These are phyloP conservation scores for Perodicticus potto DNA, from an alignment of 2,797 vertebrate genomes.

Conservation along the genomic window DNA sequence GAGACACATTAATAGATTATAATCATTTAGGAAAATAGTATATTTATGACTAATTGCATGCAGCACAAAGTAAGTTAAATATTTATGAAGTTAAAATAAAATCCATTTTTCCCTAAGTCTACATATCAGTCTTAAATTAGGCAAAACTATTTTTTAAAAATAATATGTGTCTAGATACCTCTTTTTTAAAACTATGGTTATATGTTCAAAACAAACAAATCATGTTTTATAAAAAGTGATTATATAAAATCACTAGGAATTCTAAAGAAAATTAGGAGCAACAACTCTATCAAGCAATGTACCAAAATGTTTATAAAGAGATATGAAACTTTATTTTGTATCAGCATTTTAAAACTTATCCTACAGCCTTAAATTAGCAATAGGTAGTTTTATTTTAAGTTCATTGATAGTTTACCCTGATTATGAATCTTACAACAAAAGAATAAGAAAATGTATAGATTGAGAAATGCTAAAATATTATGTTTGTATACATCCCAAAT, in stretches of 20 bases:
- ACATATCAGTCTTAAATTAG: background rate
- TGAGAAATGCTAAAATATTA: background rate
- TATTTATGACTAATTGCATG: background rate
- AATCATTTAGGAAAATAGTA: background rate
- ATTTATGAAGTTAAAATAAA: conserved; percentile 4
- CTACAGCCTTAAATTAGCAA: background rate
- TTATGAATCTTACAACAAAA: background rate
- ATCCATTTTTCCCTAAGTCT: background rate
- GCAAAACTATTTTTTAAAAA: background rate
- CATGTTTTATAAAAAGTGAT: background rate
- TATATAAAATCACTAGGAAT: background rate
- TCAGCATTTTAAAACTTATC: background rate
- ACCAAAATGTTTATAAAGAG: conserved; percentile 1
- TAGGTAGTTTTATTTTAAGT: background rate
- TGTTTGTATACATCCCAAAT: background rate
- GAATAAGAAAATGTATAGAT: background rate
- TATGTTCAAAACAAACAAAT: background rate
- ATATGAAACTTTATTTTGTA: background rate
- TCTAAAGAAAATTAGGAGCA: conserved; percentile 5
- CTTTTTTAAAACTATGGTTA: background rate
- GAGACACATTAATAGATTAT: background rate
- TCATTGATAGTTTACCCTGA: background rate
- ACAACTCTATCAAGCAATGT: background rate
- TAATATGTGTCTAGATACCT: background rate
- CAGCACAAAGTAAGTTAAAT: background rate